A percentile compares a stretch with the other conserved stretches of the same genome.
These are phyloP conservation scores for Eupelmus urozonus DNA, from an alignment of 2,888 invertebrate genomes.

Conservation along the genomic window DNA sequence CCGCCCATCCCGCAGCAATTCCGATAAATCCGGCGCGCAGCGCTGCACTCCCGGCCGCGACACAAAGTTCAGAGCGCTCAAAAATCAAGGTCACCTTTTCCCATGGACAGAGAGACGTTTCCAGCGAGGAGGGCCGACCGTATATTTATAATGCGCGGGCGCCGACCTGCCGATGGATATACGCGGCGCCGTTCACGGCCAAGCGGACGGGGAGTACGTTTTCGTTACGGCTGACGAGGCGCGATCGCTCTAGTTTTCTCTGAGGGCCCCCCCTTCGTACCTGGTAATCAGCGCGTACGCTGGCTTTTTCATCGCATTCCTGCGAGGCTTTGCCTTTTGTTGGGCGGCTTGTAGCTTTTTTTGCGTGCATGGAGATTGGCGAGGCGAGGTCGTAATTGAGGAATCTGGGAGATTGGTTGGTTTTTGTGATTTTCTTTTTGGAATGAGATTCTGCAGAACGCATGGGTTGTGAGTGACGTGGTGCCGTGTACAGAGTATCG, in stretches of 20 bases:
- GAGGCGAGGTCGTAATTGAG: slow-evolving; percentile 13
- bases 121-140: no score
- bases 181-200: neutral
- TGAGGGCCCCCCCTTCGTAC: neutral
- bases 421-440: no score
- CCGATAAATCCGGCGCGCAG: no score
- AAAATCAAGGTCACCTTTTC: slow-evolving; percentile 36
- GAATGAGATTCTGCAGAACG: no score
- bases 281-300: neutral
- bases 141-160: slow-evolving; percentile 21
- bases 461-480: no score
- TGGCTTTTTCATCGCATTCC: slow-evolving; percentile 24
- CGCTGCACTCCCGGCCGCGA: no score
- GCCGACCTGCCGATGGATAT: neutral
- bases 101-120: neutral
- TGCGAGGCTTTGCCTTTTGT: neutral
- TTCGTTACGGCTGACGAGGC: slow-evolving; percentile 59
- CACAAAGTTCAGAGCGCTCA: no score
- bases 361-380: neutral
- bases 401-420: no score
- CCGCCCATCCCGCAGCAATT: no score
- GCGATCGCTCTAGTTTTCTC: slow-evolving; percentile 49
- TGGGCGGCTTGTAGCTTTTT: neutral
- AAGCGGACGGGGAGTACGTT: slow-evolving; percentile 12
- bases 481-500: no score